These are phyloP conservation scores for Ganaspis sp. DNA, from an alignment of 1,140 invertebrate genomes.

Conservation along the genomic window DNA sequence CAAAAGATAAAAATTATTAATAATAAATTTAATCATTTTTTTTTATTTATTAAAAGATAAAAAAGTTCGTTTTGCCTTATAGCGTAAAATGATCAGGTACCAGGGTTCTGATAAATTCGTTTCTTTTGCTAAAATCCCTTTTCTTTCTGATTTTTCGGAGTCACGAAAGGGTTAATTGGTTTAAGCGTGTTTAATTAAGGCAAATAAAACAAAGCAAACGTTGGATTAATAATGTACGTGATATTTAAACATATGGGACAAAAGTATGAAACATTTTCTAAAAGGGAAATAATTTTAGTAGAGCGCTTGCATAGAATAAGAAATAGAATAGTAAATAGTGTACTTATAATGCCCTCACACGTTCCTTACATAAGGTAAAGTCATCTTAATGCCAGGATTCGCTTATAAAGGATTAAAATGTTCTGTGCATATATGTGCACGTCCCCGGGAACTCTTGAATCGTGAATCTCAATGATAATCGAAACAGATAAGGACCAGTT, in stretches of 20 bases:
- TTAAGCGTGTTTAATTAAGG: not conserved
- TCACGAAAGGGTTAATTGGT: too few relatives aligned
- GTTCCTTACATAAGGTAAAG: slow-evolving; percentile 17
- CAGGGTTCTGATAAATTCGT: too few relatives aligned
- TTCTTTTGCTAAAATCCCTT: too few relatives aligned
- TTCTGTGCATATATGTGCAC: slow-evolving; percentile 2
- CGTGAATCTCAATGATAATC: not conserved
- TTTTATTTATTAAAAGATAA: too few relatives aligned
- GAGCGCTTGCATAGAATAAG: not conserved
- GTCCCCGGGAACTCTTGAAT: not conserved
- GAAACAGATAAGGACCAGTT: not conserved
- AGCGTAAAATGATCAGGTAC: too few relatives aligned
- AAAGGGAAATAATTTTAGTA: not conserved
- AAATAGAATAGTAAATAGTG: not conserved
- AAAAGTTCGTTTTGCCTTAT: too few relatives aligned
- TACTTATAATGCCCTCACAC: not conserved
- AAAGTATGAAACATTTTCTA: not conserved
- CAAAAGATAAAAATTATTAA: too few relatives aligned
- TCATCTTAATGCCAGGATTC: slow-evolving; percentile 10
- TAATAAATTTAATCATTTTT: too few relatives aligned
- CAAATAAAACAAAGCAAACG: not conserved
- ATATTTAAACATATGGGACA: not conserved
- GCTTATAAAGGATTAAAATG: slow-evolving; percentile 20
- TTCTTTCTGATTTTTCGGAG: too few relatives aligned
- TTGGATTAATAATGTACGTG: too few relatives aligned